Conservation (phyloP, 2,113 vertebrate genomes). For the Vanacampus margaritifer region DNA sequence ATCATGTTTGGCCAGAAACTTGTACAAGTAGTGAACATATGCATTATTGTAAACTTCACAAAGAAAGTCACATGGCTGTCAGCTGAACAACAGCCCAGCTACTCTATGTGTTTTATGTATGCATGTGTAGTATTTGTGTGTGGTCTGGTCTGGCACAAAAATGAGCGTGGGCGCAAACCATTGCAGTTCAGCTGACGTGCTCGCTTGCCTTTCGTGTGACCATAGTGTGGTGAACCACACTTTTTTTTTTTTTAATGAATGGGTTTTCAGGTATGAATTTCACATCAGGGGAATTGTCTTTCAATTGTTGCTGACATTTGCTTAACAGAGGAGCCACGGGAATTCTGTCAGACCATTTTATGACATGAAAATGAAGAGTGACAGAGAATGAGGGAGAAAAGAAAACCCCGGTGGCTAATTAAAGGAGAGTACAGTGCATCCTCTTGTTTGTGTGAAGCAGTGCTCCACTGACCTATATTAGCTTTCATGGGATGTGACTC, state of each 20-base stretch:
- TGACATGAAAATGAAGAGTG: slow-evolving; percentile 18
- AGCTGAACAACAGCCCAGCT: too few species aligned
- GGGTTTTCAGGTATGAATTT: background rate
- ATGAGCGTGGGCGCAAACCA: background rate
- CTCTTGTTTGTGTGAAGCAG: background rate
- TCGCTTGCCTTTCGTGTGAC: slow-evolving; percentile 16
- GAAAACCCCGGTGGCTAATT: slow-evolving; percentile 18
- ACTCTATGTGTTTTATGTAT: too few species aligned
- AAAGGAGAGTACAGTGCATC: slow-evolving; percentile 5
- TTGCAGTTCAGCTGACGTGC: slow-evolving; percentile 17
- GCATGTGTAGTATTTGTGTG: background rate
- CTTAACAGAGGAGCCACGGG: background rate
- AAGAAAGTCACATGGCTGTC: too few species aligned
- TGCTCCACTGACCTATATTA: slow-evolving; percentile 57
- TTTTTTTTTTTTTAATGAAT: background rate
- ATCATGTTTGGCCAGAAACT: too few species aligned
- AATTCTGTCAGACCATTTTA: background rate
- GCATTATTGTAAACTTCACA: too few species aligned
- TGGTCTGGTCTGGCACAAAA: slow-evolving; percentile 3
- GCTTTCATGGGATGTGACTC: slow-evolving; percentile 18
- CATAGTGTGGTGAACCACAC: background rate
- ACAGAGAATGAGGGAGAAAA: slow-evolving; percentile 5
- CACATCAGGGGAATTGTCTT: too few species aligned
- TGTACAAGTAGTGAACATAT: too few species aligned
- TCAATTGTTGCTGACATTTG: background rate